Percentiles rank a stretch among this genome's conserved stretches.
Conservation (phyloP, 2,113 vertebrate species). For the Nothocercus julius region DNA sequence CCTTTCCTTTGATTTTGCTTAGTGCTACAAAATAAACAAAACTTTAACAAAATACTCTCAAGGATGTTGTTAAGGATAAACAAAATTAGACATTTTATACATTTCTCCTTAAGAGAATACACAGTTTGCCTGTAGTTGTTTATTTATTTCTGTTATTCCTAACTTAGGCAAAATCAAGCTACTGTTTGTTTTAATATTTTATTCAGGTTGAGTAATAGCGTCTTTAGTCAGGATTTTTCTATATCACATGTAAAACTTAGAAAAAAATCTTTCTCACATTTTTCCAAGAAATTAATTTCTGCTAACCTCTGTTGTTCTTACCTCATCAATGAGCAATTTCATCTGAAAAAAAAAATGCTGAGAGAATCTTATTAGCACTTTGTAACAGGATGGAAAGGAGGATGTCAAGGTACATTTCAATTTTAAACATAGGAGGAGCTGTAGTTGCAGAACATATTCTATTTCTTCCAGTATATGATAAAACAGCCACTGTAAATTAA, state of each 20-base stretch:
- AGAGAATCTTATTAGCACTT: neutral
- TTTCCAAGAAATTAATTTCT: neutral
- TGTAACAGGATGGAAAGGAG: neutral
- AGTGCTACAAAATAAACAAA: neutral
- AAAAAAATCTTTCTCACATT: neutral
- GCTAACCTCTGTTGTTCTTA: neutral
- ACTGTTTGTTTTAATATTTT: neutral
- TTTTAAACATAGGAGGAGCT: neutral
- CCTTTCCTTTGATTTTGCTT: neutral
- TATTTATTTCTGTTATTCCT: neutral
- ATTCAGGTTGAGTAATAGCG: neutral
- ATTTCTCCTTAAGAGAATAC: neutral
- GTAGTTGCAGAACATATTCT: neutral
- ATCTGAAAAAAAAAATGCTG: neutral
- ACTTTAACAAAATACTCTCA: neutral
- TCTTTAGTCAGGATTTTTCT: neutral
- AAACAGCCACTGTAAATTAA: neutral
- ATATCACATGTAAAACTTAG: neutral
- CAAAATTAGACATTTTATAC: rapidly evolving
- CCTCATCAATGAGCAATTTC: neutral
- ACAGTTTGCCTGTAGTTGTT: neutral
- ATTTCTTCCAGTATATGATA: neutral
- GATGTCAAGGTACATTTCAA: neutral
- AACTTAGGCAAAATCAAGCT: neutral
- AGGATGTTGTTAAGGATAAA: neutral